phyloP scores from a whole-genome alignment of 2,113 vertebrate species.

The human (Homo sapiens) region DNA sequence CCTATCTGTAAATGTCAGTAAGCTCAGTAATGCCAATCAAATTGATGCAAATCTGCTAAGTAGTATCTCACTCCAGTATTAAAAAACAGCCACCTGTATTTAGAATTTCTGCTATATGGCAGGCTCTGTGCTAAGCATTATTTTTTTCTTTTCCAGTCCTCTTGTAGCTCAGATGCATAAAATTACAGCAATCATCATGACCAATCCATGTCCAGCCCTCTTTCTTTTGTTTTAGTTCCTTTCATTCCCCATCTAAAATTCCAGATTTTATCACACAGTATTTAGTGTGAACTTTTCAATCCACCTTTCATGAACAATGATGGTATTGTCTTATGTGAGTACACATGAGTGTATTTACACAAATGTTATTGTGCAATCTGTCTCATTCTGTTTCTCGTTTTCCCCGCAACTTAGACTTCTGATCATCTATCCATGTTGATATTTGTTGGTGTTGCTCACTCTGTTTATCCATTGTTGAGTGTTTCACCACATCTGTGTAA shows the following conservation, averaged over 20 bases:
- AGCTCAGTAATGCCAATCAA: not conserved
- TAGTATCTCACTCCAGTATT: not conserved
- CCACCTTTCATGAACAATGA: not conserved
- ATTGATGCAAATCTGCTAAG: not conserved
- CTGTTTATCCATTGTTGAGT: not conserved
- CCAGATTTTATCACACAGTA: not conserved
- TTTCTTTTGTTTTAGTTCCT: not conserved
- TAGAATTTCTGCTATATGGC: not conserved
- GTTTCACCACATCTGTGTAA: not conserved
- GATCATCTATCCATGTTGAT: not conserved
- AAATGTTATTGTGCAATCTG: not conserved
- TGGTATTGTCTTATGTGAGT: not conserved
- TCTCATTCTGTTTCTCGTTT: not conserved
- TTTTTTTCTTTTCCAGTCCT: not conserved
- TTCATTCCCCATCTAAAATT: slow-evolving; percentile 18
- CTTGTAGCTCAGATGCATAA: not conserved
- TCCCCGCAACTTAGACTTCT: not conserved
- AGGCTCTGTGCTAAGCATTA: not conserved
- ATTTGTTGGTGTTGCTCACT: not conserved
- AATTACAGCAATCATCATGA: not conserved
- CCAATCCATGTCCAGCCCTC: not conserved
- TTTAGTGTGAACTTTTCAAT: not conserved
- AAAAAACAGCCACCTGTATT: not conserved
- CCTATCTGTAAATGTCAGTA: not conserved
- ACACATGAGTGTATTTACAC: not conserved